A percentile compares a stretch with the other conserved stretches of the same genome.
Evolutionary conservation across 2,888 invertebrate genomes (phyloP).

Genomic region (Drosophila mettleri): DNA sequence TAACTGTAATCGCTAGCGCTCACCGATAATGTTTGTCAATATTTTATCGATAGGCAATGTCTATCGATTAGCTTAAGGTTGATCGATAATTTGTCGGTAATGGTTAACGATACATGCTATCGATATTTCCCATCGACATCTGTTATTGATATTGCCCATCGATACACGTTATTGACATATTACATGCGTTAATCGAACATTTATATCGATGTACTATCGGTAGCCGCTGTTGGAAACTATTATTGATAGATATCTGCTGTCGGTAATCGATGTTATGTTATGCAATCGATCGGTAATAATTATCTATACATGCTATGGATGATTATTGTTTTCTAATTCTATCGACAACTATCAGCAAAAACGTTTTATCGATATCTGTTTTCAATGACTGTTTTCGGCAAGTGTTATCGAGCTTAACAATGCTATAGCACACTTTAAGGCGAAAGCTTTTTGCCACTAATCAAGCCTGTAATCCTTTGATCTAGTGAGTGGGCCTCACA

Average conservation of each 20-base stretch:
- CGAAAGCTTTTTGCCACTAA: background rate
- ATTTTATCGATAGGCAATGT: background rate
- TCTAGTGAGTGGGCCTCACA: background rate
- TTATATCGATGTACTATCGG: too few species aligned
- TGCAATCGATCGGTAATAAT: too few species aligned
- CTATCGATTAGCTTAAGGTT: too few species aligned
- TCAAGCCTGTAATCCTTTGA: too few species aligned
- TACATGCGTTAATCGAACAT: too few species aligned
- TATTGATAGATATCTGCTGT: background rate
- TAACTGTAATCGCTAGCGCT: background rate
- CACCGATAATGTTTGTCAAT: background rate
- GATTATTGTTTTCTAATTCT: too few species aligned
- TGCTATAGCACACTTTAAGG: background rate
- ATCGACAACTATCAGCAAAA: background rate
- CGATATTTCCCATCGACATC: too few species aligned
- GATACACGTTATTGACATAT: too few species aligned
- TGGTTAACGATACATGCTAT: too few species aligned
- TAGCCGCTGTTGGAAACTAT: too few species aligned
- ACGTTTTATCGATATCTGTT: background rate
- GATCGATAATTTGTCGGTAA: background rate
- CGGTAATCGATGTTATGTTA: background rate
- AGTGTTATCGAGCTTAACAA: background rate
- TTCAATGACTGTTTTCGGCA: background rate
- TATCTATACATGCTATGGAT: background rate
- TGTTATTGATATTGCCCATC: too few species aligned